Evolutionary conservation across 2,797 vertebrate species (phyloP).

Genomic region (Helostoma temminkii): DNA sequence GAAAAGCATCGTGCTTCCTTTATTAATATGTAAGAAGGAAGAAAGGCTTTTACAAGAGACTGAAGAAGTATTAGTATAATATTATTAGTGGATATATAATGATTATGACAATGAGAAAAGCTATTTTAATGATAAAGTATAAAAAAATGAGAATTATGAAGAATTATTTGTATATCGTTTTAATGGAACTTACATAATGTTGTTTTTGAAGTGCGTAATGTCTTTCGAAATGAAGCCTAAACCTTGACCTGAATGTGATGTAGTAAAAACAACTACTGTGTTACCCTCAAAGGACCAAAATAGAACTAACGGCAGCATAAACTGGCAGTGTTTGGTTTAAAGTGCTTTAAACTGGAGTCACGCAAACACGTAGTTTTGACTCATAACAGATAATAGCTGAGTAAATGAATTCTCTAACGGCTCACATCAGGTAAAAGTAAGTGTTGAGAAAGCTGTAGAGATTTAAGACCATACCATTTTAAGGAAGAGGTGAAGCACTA

Average conservation of each 20-base stretch:
- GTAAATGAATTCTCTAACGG: neutral
- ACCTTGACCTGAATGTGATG: neutral
- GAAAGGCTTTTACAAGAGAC: neutral
- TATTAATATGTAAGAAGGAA: neutral
- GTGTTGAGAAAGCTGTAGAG: conserved; percentile 9
- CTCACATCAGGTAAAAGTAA: conserved; percentile 1
- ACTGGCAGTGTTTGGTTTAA: neutral
- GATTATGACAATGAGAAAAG: too few relatives aligned
- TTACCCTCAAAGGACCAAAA: neutral
- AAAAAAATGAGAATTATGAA: too few relatives aligned
- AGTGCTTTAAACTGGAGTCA: neutral
- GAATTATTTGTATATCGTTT: too few relatives aligned
- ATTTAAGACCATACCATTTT: conserved; percentile 27
- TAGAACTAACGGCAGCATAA: neutral
- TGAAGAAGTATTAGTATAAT: too few relatives aligned
- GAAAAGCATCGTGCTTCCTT: neutral
- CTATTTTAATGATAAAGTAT: too few relatives aligned
- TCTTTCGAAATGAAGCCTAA: neutral
- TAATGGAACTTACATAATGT: neutral
- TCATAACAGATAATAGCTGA: conserved; percentile 1
- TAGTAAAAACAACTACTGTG: too few relatives aligned
- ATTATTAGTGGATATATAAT: neutral
- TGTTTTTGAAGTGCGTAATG: neutral
- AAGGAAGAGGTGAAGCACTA: conserved; percentile 50
- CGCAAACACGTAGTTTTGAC: conserved; percentile 1